Conservation (phyloP, 2,888 invertebrate genomes). For the Himalopsyche kuldschensis region DNA sequence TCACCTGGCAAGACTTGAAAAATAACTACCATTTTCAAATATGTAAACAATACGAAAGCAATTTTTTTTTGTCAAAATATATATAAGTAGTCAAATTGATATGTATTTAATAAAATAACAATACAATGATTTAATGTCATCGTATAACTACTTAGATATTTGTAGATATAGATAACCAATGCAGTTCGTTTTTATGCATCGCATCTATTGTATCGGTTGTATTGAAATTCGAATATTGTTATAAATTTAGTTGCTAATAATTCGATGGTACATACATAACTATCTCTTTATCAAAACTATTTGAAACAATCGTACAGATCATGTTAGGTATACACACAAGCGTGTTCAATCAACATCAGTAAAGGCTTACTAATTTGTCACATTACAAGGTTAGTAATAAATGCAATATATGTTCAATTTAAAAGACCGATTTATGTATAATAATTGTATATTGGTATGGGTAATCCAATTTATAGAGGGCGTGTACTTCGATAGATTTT, state of each 20-base stretch:
- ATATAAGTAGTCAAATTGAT: not conserved
- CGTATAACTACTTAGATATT: not conserved
- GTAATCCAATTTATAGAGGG: too few species aligned
- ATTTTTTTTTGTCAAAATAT: not conserved
- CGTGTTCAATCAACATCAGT: not conserved
- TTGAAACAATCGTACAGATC: not conserved
- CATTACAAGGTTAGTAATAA: too few species aligned
- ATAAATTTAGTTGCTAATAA: not conserved
- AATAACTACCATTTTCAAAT: constrained; percentile 2
- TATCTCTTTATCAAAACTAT: not conserved
- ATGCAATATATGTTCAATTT: too few species aligned
- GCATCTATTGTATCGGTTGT: not conserved
- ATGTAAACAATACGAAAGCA: not conserved
- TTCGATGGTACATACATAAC: not conserved
- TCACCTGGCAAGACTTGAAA: not conserved
- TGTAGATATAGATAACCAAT: not conserved
- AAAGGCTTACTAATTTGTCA: too few species aligned
- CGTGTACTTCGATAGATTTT: too few species aligned
- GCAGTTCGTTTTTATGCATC: not conserved
- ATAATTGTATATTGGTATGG: too few species aligned
- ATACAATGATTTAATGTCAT: not conserved
- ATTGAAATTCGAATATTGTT: not conserved
- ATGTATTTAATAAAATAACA: not conserved
- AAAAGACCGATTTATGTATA: too few species aligned
- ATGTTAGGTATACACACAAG: not conserved